A percentile compares a stretch with the other conserved stretches of the same genome.
These are phyloP conservation scores for Odontophorus gujanensis DNA, from an alignment of 2,113 vertebrate genomes.

Conservation along the genomic window DNA sequence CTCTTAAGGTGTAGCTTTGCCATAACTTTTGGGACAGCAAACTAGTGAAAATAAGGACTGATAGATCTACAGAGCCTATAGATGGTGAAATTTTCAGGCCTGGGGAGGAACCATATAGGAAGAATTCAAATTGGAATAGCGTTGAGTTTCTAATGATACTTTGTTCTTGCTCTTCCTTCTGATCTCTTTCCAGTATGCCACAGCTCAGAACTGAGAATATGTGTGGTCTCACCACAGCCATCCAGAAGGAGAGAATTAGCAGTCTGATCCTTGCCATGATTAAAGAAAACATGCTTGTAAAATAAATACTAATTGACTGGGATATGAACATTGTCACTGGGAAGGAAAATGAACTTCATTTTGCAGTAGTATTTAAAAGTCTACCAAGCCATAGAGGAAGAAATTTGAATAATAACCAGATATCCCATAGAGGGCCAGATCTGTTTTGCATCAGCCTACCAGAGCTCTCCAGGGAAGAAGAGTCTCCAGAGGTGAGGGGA, in stretches of 20 bases:
- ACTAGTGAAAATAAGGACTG: background rate
- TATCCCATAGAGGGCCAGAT: background rate
- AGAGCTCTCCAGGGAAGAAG: background rate
- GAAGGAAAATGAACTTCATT: background rate
- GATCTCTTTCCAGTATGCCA: slow-evolving; percentile 21
- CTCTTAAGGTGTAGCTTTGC: background rate
- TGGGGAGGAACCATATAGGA: background rate
- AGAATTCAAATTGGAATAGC: background rate
- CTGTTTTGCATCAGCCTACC: background rate
- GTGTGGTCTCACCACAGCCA: slow-evolving; percentile 49
- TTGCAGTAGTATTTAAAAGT: background rate
- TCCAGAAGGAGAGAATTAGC: slow-evolving; percentile 57
- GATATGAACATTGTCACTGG: background rate
- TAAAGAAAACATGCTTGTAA: slow-evolving; percentile 33
- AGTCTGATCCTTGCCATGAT: background rate
- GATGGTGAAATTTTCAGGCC: background rate
- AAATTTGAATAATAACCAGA: background rate
- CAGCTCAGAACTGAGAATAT: fast-evolving
- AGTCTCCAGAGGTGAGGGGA: background rate
- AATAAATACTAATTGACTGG: background rate
- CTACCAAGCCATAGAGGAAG: background rate
- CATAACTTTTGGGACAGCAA: background rate
- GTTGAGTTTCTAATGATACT: background rate
- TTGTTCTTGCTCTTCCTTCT: slow-evolving; percentile 23
- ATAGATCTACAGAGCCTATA: background rate